phyloP scores from a whole-genome alignment of 2,888 invertebrate genomes.

The Liposcelis brunnea region DNA sequence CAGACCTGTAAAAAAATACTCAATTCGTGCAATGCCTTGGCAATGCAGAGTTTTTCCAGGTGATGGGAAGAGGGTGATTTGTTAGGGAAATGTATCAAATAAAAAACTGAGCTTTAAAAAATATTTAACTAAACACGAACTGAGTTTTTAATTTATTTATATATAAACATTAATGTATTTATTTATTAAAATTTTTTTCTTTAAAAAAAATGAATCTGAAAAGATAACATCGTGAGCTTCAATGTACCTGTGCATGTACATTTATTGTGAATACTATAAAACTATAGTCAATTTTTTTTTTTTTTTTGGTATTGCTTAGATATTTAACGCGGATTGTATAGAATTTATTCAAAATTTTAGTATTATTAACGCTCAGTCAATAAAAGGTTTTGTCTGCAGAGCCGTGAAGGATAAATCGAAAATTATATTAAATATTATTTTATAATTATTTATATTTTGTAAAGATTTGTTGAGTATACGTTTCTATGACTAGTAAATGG shows the following conservation, averaged over 20 bases:
- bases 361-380: slow-evolving; percentile 13
- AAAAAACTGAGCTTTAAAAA: no score
- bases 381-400: slow-evolving; percentile 32
- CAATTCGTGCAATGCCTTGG: not conserved
- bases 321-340: no score
- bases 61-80: slow-evolving; percentile 10
- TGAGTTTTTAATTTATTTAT: no score
- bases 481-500: no score
- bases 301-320: slow-evolving; percentile 12
- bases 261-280: slow-evolving; percentile 5
- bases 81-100: slow-evolving; percentile 7
- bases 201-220: not conserved
- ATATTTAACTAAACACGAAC: no score
- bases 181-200: slow-evolving; percentile 10
- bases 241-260: slow-evolving; percentile 10
- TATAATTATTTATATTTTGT: no score
- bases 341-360: no score
- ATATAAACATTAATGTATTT: slow-evolving; percentile 13
- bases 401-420: slow-evolving; percentile 17
- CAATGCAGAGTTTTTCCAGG: not conserved
- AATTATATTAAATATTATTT: no score
- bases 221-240: not conserved
- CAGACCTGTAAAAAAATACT: not conserved
- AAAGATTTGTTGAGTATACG: no score
- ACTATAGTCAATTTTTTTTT: slow-evolving; percentile 7